Conservation (phyloP, 2,888 invertebrate species). For the Pseudoips prasinana region DNA sequence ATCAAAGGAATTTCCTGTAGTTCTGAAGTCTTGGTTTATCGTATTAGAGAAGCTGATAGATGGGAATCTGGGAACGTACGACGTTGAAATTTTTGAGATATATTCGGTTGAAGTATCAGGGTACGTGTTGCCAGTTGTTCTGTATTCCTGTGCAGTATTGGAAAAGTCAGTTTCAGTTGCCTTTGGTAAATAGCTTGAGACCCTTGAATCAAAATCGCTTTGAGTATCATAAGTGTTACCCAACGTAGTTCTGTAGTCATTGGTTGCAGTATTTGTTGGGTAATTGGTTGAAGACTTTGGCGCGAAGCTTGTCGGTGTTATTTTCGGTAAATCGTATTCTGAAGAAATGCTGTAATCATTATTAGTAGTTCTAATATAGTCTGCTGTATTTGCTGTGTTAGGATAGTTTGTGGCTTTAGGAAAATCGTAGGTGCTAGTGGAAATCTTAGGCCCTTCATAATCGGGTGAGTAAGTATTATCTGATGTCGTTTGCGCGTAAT, state of each 20-base stretch:
- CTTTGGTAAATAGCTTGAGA: constrained; percentile 21
- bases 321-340: constrained; percentile 18
- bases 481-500: constrained; percentile 13
- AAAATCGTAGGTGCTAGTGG: constrained; percentile 25
- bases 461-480: constrained; percentile 18
- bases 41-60: constrained; percentile 21
- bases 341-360: constrained; percentile 20
- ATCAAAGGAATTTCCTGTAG: constrained; percentile 17
- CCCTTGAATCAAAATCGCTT: constrained; percentile 19
- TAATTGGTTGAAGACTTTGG: constrained; percentile 17
- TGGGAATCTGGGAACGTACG: constrained; percentile 25
- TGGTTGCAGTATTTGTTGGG: constrained; percentile 16
- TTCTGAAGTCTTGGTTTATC: constrained; percentile 18
- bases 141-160: constrained; percentile 19
- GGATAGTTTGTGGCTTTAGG: constrained; percentile 26
- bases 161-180: constrained; percentile 16
- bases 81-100: constrained; percentile 14
- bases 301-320: constrained; percentile 11
- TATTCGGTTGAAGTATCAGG: constrained; percentile 29
- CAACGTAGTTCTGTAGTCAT: constrained; percentile 17
- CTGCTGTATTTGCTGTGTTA: constrained; percentile 20
- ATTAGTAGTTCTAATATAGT: constrained; percentile 18
- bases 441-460: constrained; percentile 21
- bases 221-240: constrained; percentile 14
- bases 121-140: constrained; percentile 17